These are phyloP conservation scores for Lepidocyrtoides sp. DNA, from an alignment of 2,888 invertebrate species.

Conservation along the genomic window DNA sequence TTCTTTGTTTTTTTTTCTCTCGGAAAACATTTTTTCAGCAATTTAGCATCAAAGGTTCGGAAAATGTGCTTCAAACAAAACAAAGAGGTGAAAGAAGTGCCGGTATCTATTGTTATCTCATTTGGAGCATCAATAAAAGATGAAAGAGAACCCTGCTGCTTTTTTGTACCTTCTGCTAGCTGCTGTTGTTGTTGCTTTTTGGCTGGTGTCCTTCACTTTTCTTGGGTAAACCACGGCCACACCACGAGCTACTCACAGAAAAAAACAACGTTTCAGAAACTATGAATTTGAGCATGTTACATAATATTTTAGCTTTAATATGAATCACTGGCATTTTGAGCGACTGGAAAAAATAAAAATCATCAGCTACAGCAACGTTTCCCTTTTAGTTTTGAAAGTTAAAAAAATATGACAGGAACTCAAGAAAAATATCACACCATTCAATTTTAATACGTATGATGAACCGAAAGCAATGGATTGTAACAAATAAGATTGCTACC, in stretches of 20 bases:
- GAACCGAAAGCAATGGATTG: no score
- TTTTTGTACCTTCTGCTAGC: constrained; percentile 24
- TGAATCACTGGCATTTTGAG: constrained; percentile 16
- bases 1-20: constrained; percentile 62
- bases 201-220: constrained; percentile 3
- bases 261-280: no score
- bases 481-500: no score
- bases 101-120: constrained; percentile 26
- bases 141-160: constrained; percentile 53
- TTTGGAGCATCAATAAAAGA: constrained; percentile 5
- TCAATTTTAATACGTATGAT: no score
- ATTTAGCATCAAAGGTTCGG: constrained; percentile 73
- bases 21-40: constrained; percentile 68
- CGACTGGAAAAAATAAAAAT: constrained; percentile 1
- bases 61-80: constrained; percentile 58
- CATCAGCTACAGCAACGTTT: no score
- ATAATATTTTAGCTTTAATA: no score
- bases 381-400: no score
- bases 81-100: constrained; percentile 41
- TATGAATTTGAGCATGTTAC: no score
- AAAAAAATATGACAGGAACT: no score
- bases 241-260: no score
- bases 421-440: no score
- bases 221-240: constrained; percentile 3
- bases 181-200: not conserved